Evolutionary conservation across 2,113 vertebrate species (phyloP), one percentile per base, ranked within the genome.

Genomic region (Apistogramma diplotaenia): DNA sequence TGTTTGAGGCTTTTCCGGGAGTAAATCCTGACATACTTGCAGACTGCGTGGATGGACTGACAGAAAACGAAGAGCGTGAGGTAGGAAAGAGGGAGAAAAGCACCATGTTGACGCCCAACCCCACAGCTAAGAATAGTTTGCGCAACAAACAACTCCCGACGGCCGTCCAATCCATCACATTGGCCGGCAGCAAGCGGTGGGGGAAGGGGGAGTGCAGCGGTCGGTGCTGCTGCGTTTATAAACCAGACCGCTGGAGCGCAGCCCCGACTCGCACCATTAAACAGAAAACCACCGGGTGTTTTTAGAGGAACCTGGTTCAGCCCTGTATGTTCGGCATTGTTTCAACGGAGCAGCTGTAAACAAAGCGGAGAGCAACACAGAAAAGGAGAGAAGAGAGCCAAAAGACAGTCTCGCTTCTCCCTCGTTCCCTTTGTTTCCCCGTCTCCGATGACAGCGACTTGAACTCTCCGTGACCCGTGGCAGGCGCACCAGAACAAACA

Each of bases 381-480:
- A 5, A 23, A 62, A 8, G 13, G 16, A 37, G 35, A 15, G 16
- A 33, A 37, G 9, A 31, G 54, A 11, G 15, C 15, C 13, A 33
- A 8, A 61, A 76, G 62, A 82, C 33, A 55, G 60, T 59, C 21
- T 6, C n/a, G 8, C 25, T 46, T 56, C 61, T 62, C 57, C 54
- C 33, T 55, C 35, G 31, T 59, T 58, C 10, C 54, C 29, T 57
- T 79, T 19, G 67, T 83, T 89, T 90, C 77, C 77, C 86, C 59
- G 86, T 75, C 49, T 53, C 78, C 79, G 82, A 87, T 82, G 87
- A 79, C 89, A 74, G 54, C 31, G 76, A 95, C 86, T 94, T 97
- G 96, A 97, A 96, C 96, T 97, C 95, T 89, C 89, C 89, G 89
- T 96, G 96, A 97, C 97, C 96, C 92, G 92, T 91, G 31, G 84